Evolutionary conservation across 2,797 vertebrate genomes (phyloP).

Genomic region (Sebastes iracundus): DNA sequence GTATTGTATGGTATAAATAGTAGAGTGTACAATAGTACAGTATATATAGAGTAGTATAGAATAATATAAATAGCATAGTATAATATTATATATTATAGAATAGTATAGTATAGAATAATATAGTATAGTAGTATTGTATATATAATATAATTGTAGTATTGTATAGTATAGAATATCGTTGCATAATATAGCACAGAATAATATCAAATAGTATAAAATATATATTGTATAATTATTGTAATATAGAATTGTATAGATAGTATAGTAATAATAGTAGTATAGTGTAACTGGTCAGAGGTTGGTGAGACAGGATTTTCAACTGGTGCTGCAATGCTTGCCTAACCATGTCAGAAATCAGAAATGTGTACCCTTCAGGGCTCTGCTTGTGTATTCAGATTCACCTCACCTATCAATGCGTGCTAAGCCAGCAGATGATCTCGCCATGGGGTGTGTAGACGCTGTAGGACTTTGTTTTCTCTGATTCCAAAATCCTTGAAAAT

Average conservation of each 20-base stretch:
- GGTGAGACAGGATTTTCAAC: background rate
- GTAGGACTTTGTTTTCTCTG: slow-evolving; percentile 37
- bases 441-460: slow-evolving; percentile 29
- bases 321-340: background rate
- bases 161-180: background rate
- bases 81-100: background rate
- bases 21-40: too few relatives aligned
- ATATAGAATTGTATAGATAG: background rate
- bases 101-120: background rate
- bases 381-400: slow-evolving; percentile 46
- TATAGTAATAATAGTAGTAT: background rate
- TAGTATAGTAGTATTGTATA: background rate
- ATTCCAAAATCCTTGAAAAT: slow-evolving; percentile 51
- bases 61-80: background rate
- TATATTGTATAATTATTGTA: background rate
- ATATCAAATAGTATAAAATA: background rate
- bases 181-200: background rate
- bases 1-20: too few relatives aligned
- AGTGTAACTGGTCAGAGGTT: background rate
- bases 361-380: slow-evolving; percentile 13
- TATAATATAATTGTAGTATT: background rate
- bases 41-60: background rate
- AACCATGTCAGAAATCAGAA: background rate
- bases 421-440: slow-evolving; percentile 47
- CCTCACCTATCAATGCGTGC: slow-evolving; percentile 34